Evolutionary conservation across 2,113 vertebrate genomes (phyloP).

Genomic region (Pomatorhinus ruficollis): DNA sequence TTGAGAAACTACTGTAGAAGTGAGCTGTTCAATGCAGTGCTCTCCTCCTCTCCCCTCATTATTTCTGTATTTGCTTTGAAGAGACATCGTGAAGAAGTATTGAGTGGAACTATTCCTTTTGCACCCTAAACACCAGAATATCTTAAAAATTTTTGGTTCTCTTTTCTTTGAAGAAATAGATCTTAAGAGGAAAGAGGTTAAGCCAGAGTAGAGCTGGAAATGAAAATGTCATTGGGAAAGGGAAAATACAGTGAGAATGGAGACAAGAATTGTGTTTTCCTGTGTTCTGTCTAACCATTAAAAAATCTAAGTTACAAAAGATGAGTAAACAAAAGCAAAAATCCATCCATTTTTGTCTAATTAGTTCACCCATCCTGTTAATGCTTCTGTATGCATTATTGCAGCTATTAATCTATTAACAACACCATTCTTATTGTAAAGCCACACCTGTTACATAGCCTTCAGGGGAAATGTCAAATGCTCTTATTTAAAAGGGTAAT

Average conservation of each 20-base stretch:
- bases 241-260: neutral
- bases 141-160: neutral
- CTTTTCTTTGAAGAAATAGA: neutral
- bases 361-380: neutral
- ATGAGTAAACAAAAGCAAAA: neutral
- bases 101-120: neutral
- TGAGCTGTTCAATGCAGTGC: neutral
- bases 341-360: neutral
- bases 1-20: neutral
- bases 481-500: slow-evolving; percentile 25
- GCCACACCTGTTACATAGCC: neutral
- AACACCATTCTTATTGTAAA: neutral
- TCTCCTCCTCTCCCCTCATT: neutral
- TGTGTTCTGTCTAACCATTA: neutral
- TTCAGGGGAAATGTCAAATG: neutral
- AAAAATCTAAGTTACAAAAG: neutral
- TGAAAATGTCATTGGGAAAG: neutral
- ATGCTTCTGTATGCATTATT: neutral
- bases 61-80: neutral
- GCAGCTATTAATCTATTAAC: neutral
- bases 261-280: neutral
- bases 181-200: neutral
- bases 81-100: neutral
- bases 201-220: neutral
- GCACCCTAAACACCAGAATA: neutral